Conservation (phyloP, 2,888 invertebrate species). For the Cordilura impudica region DNA sequence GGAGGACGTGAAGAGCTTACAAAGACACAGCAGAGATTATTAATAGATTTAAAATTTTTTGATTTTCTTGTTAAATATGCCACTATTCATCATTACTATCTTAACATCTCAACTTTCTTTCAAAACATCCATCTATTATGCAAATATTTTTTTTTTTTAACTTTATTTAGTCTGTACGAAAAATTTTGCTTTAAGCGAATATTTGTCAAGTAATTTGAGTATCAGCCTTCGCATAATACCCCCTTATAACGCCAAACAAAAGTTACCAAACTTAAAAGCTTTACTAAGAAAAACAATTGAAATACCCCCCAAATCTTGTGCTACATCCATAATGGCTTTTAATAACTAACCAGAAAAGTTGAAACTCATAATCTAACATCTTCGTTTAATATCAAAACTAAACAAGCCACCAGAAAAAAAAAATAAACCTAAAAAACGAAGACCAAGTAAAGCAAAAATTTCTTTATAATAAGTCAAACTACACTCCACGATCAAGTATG, state of each 20-base stretch:
- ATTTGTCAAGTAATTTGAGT: conserved; percentile 42
- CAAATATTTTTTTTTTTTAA: not conserved
- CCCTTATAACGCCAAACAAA: not conserved
- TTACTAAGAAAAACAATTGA: conserved; percentile 8
- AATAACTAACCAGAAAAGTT: conserved; percentile 40
- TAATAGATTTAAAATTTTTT: no score
- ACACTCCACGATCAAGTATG: not conserved
- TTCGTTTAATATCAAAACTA: conserved; percentile 28
- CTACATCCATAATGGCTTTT: conserved; percentile 34
- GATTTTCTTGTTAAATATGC: no score
- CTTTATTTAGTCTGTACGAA: not conserved
- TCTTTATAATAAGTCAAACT: not conserved
- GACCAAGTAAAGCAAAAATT: conserved; percentile 20
- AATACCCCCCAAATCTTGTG: conserved; percentile 25
- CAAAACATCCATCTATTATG: not conserved
- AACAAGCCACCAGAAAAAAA: conserved; percentile 1
- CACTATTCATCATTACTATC: not conserved
- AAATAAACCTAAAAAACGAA: no score
- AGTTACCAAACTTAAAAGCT: not conserved
- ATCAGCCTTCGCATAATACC: not conserved
- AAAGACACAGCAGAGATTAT: no score
- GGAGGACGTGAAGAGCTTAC: no score
- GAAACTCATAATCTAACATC: conserved; percentile 48
- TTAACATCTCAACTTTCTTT: no score
- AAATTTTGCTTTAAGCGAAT: not conserved